Evolutionary conservation across 2,888 invertebrate species (phyloP).

Genomic region (Rotaria socialis): DNA sequence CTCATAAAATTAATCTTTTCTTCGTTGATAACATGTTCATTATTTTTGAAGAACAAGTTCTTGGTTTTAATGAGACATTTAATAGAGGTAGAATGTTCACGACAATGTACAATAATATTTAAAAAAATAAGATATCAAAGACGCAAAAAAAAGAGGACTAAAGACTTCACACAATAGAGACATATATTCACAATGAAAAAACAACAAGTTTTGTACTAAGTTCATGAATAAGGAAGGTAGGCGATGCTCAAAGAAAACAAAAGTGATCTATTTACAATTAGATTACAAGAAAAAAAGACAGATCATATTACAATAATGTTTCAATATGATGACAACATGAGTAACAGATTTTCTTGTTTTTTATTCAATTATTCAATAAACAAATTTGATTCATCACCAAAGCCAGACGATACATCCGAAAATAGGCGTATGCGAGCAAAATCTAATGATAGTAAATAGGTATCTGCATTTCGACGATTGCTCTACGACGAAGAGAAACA

Average conservation of each 20-base stretch:
- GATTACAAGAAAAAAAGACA: neutral
- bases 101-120: neutral
- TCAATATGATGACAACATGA: neutral
- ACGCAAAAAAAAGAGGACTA: neutral
- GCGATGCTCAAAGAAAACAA: neutral
- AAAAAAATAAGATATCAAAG: slow-evolving; percentile 18
- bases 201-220: neutral
- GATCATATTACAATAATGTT: neutral
- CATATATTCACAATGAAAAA: neutral
- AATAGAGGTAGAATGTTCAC: neutral
- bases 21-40: neutral
- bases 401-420: neutral
- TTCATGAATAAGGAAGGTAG: neutral
- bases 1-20: too few relatives aligned
- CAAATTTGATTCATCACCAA: slow-evolving; percentile 11
- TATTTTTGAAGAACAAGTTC: neutral
- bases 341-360: neutral
- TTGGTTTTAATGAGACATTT: neutral
- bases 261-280: slow-evolving; percentile 2
- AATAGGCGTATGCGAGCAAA: neutral
- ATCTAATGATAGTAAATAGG: neutral
- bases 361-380: neutral
- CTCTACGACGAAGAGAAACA: neutral
- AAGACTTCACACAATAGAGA: neutral
- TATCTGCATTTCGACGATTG: neutral